phyloP scores from a whole-genome alignment of 1,140 invertebrate species.

The Trypoxylus dichotomus region DNA sequence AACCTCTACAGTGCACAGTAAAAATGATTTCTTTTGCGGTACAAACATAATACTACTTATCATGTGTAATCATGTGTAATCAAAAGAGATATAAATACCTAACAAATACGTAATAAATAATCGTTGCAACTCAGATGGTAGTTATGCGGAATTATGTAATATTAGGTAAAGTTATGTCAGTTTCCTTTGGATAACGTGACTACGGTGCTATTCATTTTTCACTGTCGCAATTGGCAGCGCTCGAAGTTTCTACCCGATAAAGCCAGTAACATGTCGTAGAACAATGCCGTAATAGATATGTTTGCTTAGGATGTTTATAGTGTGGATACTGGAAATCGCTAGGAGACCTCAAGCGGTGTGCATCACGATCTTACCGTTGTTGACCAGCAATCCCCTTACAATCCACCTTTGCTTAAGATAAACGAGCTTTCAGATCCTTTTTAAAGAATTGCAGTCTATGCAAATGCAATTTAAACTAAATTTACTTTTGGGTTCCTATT shows the following conservation, averaged over 20 bases:
- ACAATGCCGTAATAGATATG: constrained; percentile 37
- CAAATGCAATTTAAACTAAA: too few species aligned
- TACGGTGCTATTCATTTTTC: not conserved
- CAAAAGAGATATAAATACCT: too few species aligned
- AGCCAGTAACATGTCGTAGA: constrained; percentile 30
- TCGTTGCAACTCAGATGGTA: too few species aligned
- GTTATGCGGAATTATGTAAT: not conserved
- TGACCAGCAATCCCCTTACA: not conserved
- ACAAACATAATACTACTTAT: too few species aligned
- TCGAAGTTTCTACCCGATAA: constrained; percentile 9
- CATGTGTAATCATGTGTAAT: too few species aligned
- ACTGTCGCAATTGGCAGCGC: constrained; percentile 3
- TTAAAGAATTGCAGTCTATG: too few species aligned
- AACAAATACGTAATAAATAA: too few species aligned
- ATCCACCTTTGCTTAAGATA: too few species aligned
- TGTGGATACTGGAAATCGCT: constrained; percentile 28
- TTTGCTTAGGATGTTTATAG: constrained; percentile 40
- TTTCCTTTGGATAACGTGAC: not conserved
- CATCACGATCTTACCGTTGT: not conserved
- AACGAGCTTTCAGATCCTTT: too few species aligned
- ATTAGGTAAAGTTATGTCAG: not conserved
- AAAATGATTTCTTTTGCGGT: too few species aligned
- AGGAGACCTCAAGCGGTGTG: constrained; percentile 5
- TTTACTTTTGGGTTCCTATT: too few species aligned
- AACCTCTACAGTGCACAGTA: too few species aligned